Conservation (phyloP, 2,888 invertebrate genomes). For the Clistopyga incitator region DNA sequence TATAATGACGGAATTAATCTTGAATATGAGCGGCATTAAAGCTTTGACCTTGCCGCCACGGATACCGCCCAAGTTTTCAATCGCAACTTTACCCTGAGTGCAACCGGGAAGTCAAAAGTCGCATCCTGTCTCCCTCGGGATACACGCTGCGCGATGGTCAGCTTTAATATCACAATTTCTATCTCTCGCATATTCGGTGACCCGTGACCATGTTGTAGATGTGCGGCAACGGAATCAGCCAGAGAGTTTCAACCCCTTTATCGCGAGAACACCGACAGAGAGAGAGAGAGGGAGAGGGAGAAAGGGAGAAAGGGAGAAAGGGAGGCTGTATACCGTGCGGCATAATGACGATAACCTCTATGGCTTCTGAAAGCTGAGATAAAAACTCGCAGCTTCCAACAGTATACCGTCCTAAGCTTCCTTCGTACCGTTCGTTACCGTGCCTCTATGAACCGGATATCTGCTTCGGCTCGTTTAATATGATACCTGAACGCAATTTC, state of each 20-base stretch:
- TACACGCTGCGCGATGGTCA: slow-evolving; percentile 42
- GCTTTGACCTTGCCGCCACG: slow-evolving; percentile 1
- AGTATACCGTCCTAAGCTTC: slow-evolving; percentile 25
- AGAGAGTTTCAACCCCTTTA: slow-evolving; percentile 58
- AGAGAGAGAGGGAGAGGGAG: slow-evolving; percentile 25
- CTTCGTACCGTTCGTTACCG: slow-evolving; percentile 41
- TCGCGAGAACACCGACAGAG: slow-evolving; percentile 41
- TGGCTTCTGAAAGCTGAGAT: slow-evolving; percentile 76
- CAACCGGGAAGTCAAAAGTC: background rate
- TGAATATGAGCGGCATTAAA: slow-evolving; percentile 13
- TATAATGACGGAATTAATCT: slow-evolving; percentile 15
- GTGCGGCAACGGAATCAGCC: slow-evolving; percentile 45
- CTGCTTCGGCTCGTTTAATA: slow-evolving; percentile 45
- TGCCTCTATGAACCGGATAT: slow-evolving; percentile 23
- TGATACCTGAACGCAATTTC: slow-evolving; percentile 56
- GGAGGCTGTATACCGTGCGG: slow-evolving; percentile 71
- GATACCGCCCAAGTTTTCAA: slow-evolving; percentile 32
- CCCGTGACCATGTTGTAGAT: slow-evolving; percentile 44
- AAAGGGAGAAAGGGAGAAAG: background rate
- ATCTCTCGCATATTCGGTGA: slow-evolving; percentile 47
- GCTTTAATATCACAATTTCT: slow-evolving; percentile 45
- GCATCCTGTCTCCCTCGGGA: slow-evolving; percentile 23
- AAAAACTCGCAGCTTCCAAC: slow-evolving; percentile 61
- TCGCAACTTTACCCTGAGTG: slow-evolving; percentile 18
- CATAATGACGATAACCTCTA: slow-evolving; percentile 81